A percentile compares a stretch with the other conserved stretches of the same genome.
These are phyloP conservation scores for Neodiprion virginianus DNA, from an alignment of 1,140 invertebrate species.

Conservation along the genomic window DNA sequence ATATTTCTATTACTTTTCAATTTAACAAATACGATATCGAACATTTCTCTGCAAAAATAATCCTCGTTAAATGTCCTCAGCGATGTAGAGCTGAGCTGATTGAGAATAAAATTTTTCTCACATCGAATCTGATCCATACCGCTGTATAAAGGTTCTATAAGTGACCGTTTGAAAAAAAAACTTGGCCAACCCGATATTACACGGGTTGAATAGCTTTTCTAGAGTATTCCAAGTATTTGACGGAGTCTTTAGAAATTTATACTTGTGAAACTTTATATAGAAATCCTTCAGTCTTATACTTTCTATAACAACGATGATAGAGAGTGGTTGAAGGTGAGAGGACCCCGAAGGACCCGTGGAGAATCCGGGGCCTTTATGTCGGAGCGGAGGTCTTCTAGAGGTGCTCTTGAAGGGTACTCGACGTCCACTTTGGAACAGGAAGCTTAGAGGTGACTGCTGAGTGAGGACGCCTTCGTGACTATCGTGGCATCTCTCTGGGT, in stretches of 20 bases:
- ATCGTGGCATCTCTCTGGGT: slow-evolving; percentile 57
- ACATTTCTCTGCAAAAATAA: too few species aligned
- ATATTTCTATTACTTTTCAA: too few species aligned
- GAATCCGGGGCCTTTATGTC: slow-evolving; percentile 4
- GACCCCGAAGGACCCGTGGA: background rate
- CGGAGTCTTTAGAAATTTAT: slow-evolving; percentile 5
- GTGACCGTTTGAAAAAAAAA: background rate
- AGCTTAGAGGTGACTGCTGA: background rate
- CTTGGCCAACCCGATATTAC: background rate
- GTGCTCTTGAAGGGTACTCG: background rate
- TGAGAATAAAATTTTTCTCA: too few species aligned
- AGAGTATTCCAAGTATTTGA: background rate
- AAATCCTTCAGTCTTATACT: background rate
- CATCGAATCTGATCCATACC: too few species aligned
- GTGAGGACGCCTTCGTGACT: slow-evolving; percentile 60
- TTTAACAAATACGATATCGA: too few species aligned
- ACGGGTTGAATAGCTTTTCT: background rate
- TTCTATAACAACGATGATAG: background rate
- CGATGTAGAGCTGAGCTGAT: too few species aligned
- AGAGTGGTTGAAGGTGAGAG: slow-evolving; percentile 3
- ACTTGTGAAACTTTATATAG: background rate
- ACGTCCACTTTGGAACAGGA: background rate
- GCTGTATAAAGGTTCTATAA: too few species aligned
- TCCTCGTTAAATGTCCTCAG: too few species aligned
- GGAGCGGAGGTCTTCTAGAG: slow-evolving; percentile 2